Evolutionary conservation across 1,140 invertebrate species (phyloP), one percentile per base, ranked within the genome.

Genomic region (Drosophila yakuba): DNA sequence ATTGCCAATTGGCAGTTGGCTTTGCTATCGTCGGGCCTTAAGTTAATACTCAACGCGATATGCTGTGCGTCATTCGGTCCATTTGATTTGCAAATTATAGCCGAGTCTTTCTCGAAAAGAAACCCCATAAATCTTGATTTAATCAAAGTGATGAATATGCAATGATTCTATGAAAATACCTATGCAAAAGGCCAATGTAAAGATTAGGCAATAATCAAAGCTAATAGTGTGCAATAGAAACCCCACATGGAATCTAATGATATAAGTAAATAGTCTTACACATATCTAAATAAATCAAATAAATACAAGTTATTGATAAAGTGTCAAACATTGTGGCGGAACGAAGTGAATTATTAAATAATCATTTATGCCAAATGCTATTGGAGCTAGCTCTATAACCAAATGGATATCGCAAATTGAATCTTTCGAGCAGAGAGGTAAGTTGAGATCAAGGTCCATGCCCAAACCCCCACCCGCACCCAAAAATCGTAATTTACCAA

Each of bases 331-430:
- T 78, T 78, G 82, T 86, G 82, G 57, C 72, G 76, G 64, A 78
- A 47, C 50, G 62, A 52, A 68, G 44, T 68, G 59, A 55, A 60
- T 67, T 59, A 68, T 74, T 44, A 79, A 82, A 82, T 78, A 78
- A 74, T 78, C 62, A 81, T 78, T 78, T 41, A 67, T 71, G 64
- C 83, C 69, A 78, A 78, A 63, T 11, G 17, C 48, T 12, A 52
- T 25, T 54, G 50, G 60, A 57, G 64, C 35, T 36, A 56, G 52
- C 68, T 50, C 36, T 72, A 41, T 68, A 64, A 81, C 69, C 83
- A 67, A 79, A 88, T 88, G 83, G 83, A 88, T 88, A 88, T 88
- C 83, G 68, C 80, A 83, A 88, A 88, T 88, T 89, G 67, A 88
- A 88, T 88, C 83, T 88, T 80, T 80, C 44, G 47, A 82, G 56